Conservation (phyloP, 2,888 invertebrate genomes). For the Hyposoter didymator region DNA sequence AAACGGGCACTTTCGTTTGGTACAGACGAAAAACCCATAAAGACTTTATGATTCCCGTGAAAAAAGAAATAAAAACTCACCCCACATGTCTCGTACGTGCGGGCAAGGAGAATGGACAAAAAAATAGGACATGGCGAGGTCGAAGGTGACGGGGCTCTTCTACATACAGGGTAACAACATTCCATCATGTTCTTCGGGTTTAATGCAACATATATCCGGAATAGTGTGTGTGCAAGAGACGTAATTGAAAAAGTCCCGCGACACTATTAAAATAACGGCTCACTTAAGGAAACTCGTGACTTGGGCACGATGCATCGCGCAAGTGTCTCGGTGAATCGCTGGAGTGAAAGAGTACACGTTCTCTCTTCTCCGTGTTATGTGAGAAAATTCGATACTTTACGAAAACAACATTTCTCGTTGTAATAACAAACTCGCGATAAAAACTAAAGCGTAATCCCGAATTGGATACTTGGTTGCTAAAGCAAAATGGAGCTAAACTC, state of each 20-base stretch:
- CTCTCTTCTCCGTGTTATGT: background rate
- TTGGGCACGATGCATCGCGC: slow-evolving; percentile 10
- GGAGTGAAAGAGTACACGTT: slow-evolving; percentile 1
- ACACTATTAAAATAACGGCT: slow-evolving; percentile 49
- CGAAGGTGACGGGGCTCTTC: background rate
- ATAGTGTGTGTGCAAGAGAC: slow-evolving; percentile 3
- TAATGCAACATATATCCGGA: slow-evolving; percentile 6
- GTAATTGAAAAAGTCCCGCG: slow-evolving; percentile 54
- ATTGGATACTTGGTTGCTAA: background rate
- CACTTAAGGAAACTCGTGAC: slow-evolving; percentile 39
- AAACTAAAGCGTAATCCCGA: background rate
- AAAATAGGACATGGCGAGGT: background rate
- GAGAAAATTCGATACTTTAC: slow-evolving; percentile 10
- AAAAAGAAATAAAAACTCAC: slow-evolving; percentile 12
- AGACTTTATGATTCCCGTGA: slow-evolving; percentile 29
- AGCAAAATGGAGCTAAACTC: background rate
- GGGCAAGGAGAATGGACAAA: background rate
- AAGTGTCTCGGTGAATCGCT: slow-evolving; percentile 20
- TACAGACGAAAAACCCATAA: slow-evolving; percentile 23
- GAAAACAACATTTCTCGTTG: slow-evolving; percentile 6
- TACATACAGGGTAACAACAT: slow-evolving; percentile 1
- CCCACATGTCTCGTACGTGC: background rate
- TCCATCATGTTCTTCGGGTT: slow-evolving; percentile 12
- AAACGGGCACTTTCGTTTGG: slow-evolving; percentile 17
- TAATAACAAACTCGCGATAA: slow-evolving; percentile 3